These are phyloP conservation scores for Borostomias antarcticus DNA, from an alignment of 2,797 vertebrate genomes.

Conservation along the genomic window DNA sequence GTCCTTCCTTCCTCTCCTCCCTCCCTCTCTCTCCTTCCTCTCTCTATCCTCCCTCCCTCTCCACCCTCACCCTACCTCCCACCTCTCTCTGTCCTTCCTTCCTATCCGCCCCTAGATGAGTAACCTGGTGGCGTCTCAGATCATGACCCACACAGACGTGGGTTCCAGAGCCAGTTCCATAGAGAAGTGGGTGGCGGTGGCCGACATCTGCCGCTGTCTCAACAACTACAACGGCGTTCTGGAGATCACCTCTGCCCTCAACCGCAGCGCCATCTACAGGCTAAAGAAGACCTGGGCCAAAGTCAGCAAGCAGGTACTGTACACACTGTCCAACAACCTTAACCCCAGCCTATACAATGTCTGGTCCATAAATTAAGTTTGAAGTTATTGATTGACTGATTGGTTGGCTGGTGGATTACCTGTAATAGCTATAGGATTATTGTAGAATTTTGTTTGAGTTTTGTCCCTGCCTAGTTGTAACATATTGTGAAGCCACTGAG, in stretches of 20 bases:
- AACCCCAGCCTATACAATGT: no score
- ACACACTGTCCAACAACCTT: no score
- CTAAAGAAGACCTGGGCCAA: conserved; percentile 99
- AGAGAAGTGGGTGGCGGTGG: conserved; percentile 96
- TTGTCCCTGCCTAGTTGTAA: no score
- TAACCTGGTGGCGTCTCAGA: conserved; percentile 96
- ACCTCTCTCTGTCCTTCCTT: background rate
- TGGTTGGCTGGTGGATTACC: no score
- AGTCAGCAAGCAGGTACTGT: conserved; percentile 89
- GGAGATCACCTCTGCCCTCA: conserved; percentile 96
- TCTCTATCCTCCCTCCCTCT: background rate
- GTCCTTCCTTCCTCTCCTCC: no score
- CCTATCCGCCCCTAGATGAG: conserved; percentile 83
- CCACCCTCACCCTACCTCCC: background rate
- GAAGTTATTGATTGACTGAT: no score
- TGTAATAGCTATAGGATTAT: no score
- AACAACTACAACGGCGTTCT: conserved; percentile 97
- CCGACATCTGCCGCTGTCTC: conserved; percentile 93
- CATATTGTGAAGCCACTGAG: no score
- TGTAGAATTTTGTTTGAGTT: conserved; percentile 18
- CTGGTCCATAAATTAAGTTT: no score
- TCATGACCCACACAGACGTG: conserved; percentile 88
- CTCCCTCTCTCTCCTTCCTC: no score
- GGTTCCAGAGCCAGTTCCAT: conserved; percentile 87
- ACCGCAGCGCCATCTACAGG: conserved; percentile 95